Conservation (phyloP, 2,113 vertebrate genomes). For the Scomber colias region DNA sequence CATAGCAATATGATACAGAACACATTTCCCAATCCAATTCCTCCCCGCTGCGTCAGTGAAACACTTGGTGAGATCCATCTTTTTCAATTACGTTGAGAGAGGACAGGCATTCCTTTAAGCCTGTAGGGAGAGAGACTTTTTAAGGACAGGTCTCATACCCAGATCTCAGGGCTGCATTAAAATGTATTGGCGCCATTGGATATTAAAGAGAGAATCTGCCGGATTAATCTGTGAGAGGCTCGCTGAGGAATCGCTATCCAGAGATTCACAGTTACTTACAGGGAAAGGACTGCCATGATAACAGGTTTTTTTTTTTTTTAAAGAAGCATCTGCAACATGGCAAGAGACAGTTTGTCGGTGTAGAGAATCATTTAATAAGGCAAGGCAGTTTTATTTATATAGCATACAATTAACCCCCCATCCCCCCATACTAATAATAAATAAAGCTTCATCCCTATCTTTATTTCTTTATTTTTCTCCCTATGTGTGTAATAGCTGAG, state of each 20-base stretch:
- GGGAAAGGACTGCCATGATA: slow-evolving; percentile 28
- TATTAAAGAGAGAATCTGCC: slow-evolving; percentile 70
- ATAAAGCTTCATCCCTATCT: background rate
- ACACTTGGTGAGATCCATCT: slow-evolving; percentile 81
- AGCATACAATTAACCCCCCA: no score
- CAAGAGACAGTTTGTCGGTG: background rate
- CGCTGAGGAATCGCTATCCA: slow-evolving; percentile 43
- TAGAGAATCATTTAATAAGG: background rate
- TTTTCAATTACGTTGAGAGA: slow-evolving; percentile 80
- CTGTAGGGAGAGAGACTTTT: slow-evolving; percentile 67
- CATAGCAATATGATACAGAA: slow-evolving; percentile 75
- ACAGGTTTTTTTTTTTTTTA: slow-evolving; percentile 5
- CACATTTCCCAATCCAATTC: slow-evolving; percentile 80
- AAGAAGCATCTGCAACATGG: slow-evolving; percentile 18
- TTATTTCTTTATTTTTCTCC: no score
- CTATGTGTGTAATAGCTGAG: background rate
- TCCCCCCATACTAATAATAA: no score
- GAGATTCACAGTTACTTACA: slow-evolving; percentile 53
- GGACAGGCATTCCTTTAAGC: slow-evolving; percentile 71
- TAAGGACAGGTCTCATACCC: slow-evolving; percentile 74
- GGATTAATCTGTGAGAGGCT: slow-evolving; percentile 68
- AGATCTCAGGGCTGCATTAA: slow-evolving; percentile 71
- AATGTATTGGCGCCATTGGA: slow-evolving; percentile 71
- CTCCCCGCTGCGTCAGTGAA: slow-evolving; percentile 73
- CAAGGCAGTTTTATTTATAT: no score